A percentile compares a stretch with the other conserved stretches of the same genome.
Evolutionary conservation across 1,140 invertebrate species (phyloP).

Genomic region (Drosophila guanche): DNA sequence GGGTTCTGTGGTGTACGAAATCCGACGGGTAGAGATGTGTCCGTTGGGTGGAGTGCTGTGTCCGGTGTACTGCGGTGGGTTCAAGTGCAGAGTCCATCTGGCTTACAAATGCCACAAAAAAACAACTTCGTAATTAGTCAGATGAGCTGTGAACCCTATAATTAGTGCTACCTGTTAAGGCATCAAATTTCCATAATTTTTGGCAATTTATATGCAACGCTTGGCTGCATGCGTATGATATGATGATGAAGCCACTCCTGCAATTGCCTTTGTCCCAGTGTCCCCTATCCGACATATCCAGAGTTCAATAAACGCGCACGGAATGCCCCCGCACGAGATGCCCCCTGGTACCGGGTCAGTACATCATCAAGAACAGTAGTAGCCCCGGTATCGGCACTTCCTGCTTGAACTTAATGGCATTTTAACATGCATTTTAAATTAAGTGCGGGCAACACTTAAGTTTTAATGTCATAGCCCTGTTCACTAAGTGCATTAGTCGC

Average conservation of each 20-base stretch:
- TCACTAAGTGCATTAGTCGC: slow-evolving; percentile 64
- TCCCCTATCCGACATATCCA: slow-evolving; percentile 1
- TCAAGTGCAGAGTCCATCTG: slow-evolving; percentile 36
- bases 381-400: slow-evolving; percentile 44
- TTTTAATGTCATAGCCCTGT: slow-evolving; percentile 67
- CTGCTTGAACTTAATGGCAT: slow-evolving; percentile 67
- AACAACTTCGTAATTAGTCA: slow-evolving; percentile 24
- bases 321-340: slow-evolving; percentile 21
- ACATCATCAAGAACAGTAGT: slow-evolving; percentile 31
- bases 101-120: slow-evolving; percentile 23
- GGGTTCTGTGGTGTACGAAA: slow-evolving; percentile 24
- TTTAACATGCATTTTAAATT: slow-evolving; percentile 79
- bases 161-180: slow-evolving; percentile 67
- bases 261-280: slow-evolving; percentile 34
- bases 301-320: slow-evolving; percentile 63
- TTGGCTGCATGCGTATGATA: slow-evolving; percentile 50
- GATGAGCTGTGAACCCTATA: slow-evolving; percentile 61
- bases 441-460: slow-evolving; percentile 67
- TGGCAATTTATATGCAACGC: slow-evolving; percentile 70
- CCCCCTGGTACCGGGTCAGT: slow-evolving; percentile 16
- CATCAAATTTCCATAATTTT: slow-evolving; percentile 60
- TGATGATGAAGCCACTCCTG: slow-evolving; percentile 23
- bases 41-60: too few relatives aligned
- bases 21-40: neutral
- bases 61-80: slow-evolving; percentile 4